A percentile compares a stretch with the other conserved stretches of the same genome.
Evolutionary conservation across 2,888 invertebrate species (phyloP).

Genomic region (Ophonus ardosiacus): DNA sequence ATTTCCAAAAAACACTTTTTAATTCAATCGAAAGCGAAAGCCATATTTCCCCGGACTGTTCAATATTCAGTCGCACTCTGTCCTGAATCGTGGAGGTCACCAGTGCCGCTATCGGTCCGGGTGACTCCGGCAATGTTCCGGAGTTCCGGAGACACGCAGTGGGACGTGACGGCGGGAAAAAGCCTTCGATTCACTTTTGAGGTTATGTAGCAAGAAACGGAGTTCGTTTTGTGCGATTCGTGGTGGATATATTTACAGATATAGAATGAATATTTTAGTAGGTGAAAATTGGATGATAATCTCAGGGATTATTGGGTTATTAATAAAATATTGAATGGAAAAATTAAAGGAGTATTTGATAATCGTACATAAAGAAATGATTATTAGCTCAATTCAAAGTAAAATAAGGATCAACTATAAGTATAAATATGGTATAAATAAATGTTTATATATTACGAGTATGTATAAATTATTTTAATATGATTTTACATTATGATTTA

Average conservation of each 20-base stretch:
- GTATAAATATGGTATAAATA: no score
- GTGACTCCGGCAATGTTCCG: not conserved
- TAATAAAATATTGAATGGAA: not conserved
- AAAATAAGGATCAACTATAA: no score
- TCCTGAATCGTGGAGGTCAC: slow-evolving; percentile 25
- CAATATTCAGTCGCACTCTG: slow-evolving; percentile 12
- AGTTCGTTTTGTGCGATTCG: not conserved
- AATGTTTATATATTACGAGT: no score
- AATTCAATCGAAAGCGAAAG: slow-evolving; percentile 35
- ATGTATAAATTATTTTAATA: no score
- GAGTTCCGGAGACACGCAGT: slow-evolving; percentile 21
- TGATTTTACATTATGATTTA: no score
- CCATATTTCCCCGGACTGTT: slow-evolving; percentile 18
- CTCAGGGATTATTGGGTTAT: not conserved
- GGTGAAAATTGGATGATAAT: not conserved
- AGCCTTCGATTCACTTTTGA: not conserved
- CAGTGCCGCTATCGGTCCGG: slow-evolving; percentile 6
- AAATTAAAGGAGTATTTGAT: not conserved
- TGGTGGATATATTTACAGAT: not conserved
- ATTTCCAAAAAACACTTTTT: slow-evolving; percentile 28
- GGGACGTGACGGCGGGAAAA: not conserved
- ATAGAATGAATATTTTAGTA: not conserved
- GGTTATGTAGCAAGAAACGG: not conserved
- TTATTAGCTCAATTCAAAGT: not conserved
- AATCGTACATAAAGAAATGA: not conserved